phyloP scores from a whole-genome alignment of 2,113 vertebrate species.

The Pangasianodon gigas region DNA sequence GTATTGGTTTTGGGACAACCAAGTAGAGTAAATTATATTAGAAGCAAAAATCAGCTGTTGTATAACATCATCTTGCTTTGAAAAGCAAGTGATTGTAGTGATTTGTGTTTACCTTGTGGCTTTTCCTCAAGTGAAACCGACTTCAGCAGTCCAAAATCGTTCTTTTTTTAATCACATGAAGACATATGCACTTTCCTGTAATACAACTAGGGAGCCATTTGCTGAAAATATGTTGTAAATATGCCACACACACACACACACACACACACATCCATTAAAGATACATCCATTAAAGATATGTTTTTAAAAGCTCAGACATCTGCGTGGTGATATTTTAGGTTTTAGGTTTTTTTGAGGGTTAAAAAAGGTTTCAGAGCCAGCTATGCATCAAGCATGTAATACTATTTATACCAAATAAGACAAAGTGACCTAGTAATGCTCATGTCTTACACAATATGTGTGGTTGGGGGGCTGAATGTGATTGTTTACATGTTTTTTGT shows the following conservation, averaged over 20 bases:
- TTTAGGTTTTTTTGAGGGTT: background rate
- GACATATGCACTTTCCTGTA: background rate
- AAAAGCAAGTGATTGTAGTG: background rate
- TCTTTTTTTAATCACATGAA: background rate
- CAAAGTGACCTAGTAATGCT: background rate
- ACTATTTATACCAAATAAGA: background rate
- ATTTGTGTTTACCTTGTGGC: background rate
- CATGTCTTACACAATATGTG: background rate
- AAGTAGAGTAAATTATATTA: background rate
- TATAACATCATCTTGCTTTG: background rate
- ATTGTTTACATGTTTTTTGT: constrained; percentile 1
- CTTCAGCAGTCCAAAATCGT: background rate
- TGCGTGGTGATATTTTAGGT: background rate
- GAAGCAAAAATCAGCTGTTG: background rate
- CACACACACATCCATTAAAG: constrained; percentile 13
- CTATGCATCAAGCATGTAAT: background rate
- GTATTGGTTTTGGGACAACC: background rate
- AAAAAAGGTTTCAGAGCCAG: background rate
- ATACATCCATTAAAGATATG: background rate
- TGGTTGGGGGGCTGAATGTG: background rate
- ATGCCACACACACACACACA: background rate
- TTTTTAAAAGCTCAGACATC: background rate
- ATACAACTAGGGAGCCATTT: background rate
- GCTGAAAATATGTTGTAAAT: background rate
- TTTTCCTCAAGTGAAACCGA: background rate